Percentiles rank a stretch among this genome's conserved stretches.
These are phyloP conservation scores for Heliothis virescens DNA, from an alignment of 1,140 invertebrate genomes.

Conservation along the genomic window DNA sequence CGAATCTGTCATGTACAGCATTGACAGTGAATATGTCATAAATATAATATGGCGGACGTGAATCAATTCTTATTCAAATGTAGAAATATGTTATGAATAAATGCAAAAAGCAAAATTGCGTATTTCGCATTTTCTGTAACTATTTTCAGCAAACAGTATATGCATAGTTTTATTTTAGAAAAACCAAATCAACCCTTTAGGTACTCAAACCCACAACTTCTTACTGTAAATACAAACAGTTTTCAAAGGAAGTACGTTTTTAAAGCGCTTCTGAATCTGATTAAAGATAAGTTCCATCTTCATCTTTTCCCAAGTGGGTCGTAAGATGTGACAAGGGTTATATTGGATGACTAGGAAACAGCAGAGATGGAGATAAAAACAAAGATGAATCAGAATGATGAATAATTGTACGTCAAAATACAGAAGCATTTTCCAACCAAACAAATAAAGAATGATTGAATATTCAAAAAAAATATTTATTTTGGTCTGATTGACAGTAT, in stretches of 20 bases:
- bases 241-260: slow-evolving; percentile 1
- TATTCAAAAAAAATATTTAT: background rate
- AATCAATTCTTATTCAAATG: slow-evolving; percentile 13
- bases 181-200: too few relatives aligned
- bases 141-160: too few relatives aligned
- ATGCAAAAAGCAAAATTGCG: too few relatives aligned
- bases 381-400: slow-evolving; percentile 21
- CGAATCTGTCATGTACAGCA: slow-evolving; percentile 39
- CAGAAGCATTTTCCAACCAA: background rate
- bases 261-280: slow-evolving; percentile 16
- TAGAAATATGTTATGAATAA: slow-evolving; percentile 3
- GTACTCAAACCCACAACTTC: too few relatives aligned
- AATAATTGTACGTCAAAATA: slow-evolving; percentile 9
- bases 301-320: slow-evolving; percentile 19
- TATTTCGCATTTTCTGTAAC: too few relatives aligned
- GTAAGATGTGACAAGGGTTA: slow-evolving; percentile 32
- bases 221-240: background rate
- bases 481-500: background rate
- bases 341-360: slow-evolving; percentile 28
- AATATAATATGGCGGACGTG: slow-evolving; percentile 28
- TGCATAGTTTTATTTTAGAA: too few relatives aligned
- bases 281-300: slow-evolving; percentile 21
- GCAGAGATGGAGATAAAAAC: slow-evolving; percentile 5
- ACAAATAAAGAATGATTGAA: slow-evolving; percentile 1
- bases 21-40: slow-evolving; percentile 39